Evolutionary conservation across 2,888 invertebrate species (phyloP), one percentile per base, ranked within the genome.

Genomic region (Reticulitermes lucifugus): DNA sequence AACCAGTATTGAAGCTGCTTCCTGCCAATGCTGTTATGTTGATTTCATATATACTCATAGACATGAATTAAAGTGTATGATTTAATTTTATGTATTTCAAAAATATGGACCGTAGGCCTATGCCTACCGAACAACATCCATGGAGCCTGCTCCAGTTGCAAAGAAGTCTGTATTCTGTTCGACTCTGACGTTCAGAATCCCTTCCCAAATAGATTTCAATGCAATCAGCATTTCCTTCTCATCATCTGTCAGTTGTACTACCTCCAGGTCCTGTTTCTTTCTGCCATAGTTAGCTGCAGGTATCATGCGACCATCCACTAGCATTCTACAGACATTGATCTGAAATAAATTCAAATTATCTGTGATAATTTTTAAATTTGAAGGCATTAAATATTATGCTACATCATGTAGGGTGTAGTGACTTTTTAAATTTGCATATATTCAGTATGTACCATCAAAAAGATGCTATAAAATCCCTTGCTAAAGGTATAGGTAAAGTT

Each of bases 121-220:
- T 55, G 18, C 14, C 46, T 88, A 93, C 92, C 94, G 92, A 0
- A 98, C 98, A 2, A 99, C 98, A 90, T 99, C 99, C 98, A 99
- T 99, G 12, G 98, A 98, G 0, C 98, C 97, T n/a, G 97, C 99
- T 21, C 99, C 99, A n/a, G 94, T 94, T 0, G 94, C 94, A 91
- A 99, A 99, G 92, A 99, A 99, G 89, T 99, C 98, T 0, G 97
- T 97, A 4, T 95, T 94, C 14, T 95, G 93, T 18, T 95, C 94
- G 10, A 96, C 93, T 4, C 95, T 94, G 0, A 94, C 92, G 88
- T 95, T 95, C 0, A 99, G 92, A 88, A 99, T 98, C 0, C 95
- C 94, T 87, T 94, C 93, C 99, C 99, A 99, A 83, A 98, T 94
- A 21, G 91, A 91, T 88, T 94, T 91, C 0, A 96, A 91, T 65